Evolutionary conservation across 2,797 vertebrate genomes (phyloP), one percentile per base, ranked within the genome.

Genomic region (Amblyopsis hoosieri): DNA sequence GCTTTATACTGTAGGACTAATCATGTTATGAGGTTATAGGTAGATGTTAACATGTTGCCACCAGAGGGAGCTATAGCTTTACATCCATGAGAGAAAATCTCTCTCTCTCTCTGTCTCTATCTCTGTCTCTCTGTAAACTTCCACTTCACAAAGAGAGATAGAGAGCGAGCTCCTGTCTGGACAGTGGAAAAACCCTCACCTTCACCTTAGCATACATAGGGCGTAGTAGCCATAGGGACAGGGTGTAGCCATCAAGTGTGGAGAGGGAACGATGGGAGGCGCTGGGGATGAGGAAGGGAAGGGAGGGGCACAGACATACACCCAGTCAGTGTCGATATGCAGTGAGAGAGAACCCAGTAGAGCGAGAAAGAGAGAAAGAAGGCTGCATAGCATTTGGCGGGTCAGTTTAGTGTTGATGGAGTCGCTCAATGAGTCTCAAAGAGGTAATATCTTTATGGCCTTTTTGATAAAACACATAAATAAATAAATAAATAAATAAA

Each of bases 171-270:
- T 58, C 63, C 53, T 29, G 67, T 55, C 62, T 55, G 73, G 75
- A 80, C 81, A 88, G 82, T 90, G 90, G 88, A 90, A 91, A 89
- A 91, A 87, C 63, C 83, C 87, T 71, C 67, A 77, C 71, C 63
- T 76, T 76, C 71, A 76, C 76, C 23, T 49, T 62, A 46, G 42
- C 72, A 67, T 63, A 71, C 57, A 3, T 23, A 3, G 2, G 74
- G 75, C 48, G 23, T 23, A 23, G 69, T 81, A 61, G 74, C 59
- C 45, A 66, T 23, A 2, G 50, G 65, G 51, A 51, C 8, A 10
- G 42, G 2, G 17, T 15, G 47, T 33, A 7, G 49, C 37, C 37
- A 9, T 37, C 37, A 37, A 37, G 37, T 8, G 37, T 37, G 10
- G 11, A 13, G 7, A 45, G n/a, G 23, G n/a, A 11, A 23, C 23